Evolutionary conservation across 2,888 invertebrate genomes (phyloP).

Genomic region (Hyalella azteca): DNA sequence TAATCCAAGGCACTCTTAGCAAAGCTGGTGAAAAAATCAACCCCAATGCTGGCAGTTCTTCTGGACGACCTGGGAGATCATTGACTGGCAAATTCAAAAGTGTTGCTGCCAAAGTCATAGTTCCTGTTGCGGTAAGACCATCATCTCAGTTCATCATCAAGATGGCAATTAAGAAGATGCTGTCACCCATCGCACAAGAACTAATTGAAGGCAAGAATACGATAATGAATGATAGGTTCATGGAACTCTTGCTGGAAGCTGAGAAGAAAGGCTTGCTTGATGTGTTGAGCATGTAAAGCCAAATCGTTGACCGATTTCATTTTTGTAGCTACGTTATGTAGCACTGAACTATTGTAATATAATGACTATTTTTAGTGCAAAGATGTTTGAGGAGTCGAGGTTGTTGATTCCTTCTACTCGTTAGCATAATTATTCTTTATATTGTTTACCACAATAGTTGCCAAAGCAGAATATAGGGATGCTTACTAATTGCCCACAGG

Average conservation of each 20-base stretch:
- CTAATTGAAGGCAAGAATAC: conserved; percentile 49
- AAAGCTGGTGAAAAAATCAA: conserved; percentile 56
- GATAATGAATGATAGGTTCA: conserved; percentile 48
- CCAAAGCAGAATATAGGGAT: not conserved
- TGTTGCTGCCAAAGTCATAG: conserved; percentile 47
- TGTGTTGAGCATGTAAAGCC: conserved; percentile 46
- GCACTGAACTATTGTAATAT: not conserved
- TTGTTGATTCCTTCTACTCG: too few species aligned
- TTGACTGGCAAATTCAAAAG: conserved; percentile 42
- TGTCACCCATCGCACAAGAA: conserved; percentile 50
- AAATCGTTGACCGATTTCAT: not conserved
- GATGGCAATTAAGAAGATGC: conserved; percentile 42
- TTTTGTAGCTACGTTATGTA: not conserved
- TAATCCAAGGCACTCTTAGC: conserved; percentile 55
- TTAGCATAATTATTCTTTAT: too few species aligned
- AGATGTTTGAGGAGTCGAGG: too few species aligned
- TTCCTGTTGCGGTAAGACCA: conserved; percentile 51
- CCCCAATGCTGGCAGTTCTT: not conserved
- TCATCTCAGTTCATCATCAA: conserved; percentile 12
- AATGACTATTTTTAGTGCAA: too few species aligned
- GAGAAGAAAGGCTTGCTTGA: conserved; percentile 55
- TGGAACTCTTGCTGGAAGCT: conserved; percentile 52
- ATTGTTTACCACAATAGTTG: too few species aligned
- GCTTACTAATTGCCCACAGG: not conserved
- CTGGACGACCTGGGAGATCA: not conserved